Conservation (phyloP, 2,888 invertebrate genomes). For the Chaetogeoica ovagalla region DNA sequence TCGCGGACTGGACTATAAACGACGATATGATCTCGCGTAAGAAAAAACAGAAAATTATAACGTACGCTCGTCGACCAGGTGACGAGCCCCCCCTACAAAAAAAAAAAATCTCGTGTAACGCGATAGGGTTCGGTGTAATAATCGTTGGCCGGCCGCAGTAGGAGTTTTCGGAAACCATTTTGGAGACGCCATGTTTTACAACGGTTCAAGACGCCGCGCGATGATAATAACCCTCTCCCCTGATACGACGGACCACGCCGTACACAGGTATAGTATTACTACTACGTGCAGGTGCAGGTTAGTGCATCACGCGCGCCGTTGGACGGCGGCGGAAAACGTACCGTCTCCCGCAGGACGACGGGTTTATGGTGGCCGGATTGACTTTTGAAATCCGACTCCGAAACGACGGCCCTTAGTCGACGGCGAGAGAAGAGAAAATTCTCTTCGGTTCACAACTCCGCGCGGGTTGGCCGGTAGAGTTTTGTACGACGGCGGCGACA, state of each 20-base stretch:
- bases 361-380: constrained; percentile 23
- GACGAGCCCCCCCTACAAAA: not conserved
- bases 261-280: constrained; percentile 28
- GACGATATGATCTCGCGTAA: no score
- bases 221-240: no score
- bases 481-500: constrained; percentile 7
- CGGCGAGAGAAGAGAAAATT: not conserved
- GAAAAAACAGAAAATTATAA: no score
- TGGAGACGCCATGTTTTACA: constrained; percentile 34
- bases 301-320: no score
- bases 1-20: not conserved
- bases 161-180: constrained; percentile 37
- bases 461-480: not conserved
- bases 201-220: no score
- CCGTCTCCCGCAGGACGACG: not conserved
- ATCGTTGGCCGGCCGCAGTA: not conserved
- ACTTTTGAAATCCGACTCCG: constrained; percentile 43
- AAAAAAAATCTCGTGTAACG: constrained; percentile 15
- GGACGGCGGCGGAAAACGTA: not conserved
- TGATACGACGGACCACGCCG: not conserved
- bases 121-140: constrained; percentile 25
- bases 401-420: constrained; percentile 25
- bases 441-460: no score
- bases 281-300: constrained; percentile 18
- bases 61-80: not conserved